These are phyloP conservation scores for Drosophila asahinai DNA, from an alignment of 1,140 invertebrate species.

Conservation along the genomic window DNA sequence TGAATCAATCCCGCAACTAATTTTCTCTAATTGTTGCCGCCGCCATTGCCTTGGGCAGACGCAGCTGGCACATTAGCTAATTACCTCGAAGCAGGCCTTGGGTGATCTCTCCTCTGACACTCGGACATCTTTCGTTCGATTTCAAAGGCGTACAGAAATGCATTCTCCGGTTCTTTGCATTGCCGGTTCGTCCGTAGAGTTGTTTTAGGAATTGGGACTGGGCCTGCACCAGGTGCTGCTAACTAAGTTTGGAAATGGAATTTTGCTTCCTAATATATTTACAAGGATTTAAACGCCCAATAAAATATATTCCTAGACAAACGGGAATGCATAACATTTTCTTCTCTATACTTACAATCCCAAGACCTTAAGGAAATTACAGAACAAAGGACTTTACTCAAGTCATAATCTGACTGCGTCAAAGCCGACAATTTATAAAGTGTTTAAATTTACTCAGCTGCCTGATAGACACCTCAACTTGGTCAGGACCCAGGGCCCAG, in stretches of 20 bases:
- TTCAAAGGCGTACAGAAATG: background rate
- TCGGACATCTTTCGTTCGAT: background rate
- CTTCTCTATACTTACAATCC: background rate
- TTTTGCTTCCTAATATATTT: too few species aligned
- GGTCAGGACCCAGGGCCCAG: conserved; percentile 1
- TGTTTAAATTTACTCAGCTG: conserved; percentile 48
- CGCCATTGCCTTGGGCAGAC: conserved; percentile 13
- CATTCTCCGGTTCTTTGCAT: conserved; percentile 28
- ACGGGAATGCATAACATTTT: background rate
- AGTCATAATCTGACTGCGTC: conserved; percentile 16
- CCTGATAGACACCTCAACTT: conserved; percentile 54
- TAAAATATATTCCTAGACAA: background rate
- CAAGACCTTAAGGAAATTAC: background rate
- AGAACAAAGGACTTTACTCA: background rate
- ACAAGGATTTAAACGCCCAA: too few species aligned
- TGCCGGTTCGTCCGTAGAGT: background rate
- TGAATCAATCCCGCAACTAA: conserved; percentile 33
- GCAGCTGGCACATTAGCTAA: conserved; percentile 35
- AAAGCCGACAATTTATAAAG: conserved; percentile 30
- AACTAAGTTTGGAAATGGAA: conserved; percentile 7
- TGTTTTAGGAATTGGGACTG: background rate
- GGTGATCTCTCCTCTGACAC: background rate
- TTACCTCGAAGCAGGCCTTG: conserved; percentile 8
- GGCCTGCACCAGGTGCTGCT: conserved; percentile 1
- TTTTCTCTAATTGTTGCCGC: conserved; percentile 48